phyloP scores from a whole-genome alignment of 2,888 invertebrate species.

The Nomada goodeniana region DNA sequence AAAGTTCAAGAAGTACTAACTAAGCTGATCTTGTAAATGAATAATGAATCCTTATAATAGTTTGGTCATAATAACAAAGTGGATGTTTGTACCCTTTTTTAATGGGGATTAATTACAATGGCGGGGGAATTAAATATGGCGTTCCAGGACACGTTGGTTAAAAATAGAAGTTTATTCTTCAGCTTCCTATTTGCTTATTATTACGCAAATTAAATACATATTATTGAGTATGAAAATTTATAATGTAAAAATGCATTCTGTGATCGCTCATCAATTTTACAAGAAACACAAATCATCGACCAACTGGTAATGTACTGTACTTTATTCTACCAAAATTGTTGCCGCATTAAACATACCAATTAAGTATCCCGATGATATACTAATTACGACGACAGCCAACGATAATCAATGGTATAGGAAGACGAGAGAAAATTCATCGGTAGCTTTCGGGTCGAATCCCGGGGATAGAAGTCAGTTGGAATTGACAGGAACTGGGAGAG shows the following conservation, averaged over 20 bases:
- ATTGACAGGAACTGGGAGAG: constrained; percentile 73
- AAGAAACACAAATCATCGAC: no score
- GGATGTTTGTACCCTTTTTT: neutral
- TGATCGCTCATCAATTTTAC: no score
- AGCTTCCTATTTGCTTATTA: no score
- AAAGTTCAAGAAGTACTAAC: neutral
- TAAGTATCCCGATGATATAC: neutral
- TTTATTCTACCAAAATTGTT: no score
- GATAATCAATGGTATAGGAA: constrained; percentile 8
- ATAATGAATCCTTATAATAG: neutral
- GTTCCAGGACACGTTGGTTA: no score
- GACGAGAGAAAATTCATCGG: constrained; percentile 26
- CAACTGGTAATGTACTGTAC: no score
- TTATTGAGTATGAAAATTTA: no score
- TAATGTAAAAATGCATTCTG: no score
- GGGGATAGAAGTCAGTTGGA: constrained; percentile 68
- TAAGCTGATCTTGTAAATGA: neutral
- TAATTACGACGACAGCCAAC: neutral
- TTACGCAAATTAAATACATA: no score
- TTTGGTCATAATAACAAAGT: neutral
- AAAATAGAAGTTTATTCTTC: neutral
- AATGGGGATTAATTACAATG: no score
- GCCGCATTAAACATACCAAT: neutral
- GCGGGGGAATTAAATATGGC: no score
- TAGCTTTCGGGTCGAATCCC: constrained; percentile 57